Evolutionary conservation across 2,797 vertebrate species (phyloP), one percentile per base, ranked within the genome.

Genomic region (Alosa sapidissima): DNA sequence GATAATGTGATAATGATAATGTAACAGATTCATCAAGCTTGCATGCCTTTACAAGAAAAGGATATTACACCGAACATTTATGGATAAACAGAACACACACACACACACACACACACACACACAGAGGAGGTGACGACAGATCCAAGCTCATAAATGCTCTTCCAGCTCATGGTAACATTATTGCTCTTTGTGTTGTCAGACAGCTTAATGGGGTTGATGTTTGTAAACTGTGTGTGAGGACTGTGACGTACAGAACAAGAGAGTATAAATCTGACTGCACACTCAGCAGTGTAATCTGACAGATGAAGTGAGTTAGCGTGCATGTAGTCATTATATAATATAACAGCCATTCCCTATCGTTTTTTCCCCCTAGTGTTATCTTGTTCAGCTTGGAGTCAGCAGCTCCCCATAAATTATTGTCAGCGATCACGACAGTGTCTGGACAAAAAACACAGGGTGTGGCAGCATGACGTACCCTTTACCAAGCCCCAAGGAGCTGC

Each of bases 131-230:
- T 45, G 87, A 86, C 87, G 89, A 89, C 82, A 83, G 87, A 90
- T 88, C 84, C 58, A 85, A 85, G 86, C 81, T 85, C 85, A 85
- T 89, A 89, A 90, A 90, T 87, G 78, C 83, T 9, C 28, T 87
- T 75, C 82, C 82, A 62, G 78, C 78, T 88, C 68, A 86, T 41
- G 78, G 75, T 85, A 83, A 86, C 60, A 81, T 85, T 83, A 82
- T 83, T 86, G 87, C 87, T 87, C 52, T 83, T 88, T 85, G 28
- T 28, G 28, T 48, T 85, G 48, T 60, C 24, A 82, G 81, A 88
- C 81, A 84, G 49, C 75, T 78, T 85, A 81, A 86, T 72, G 83
- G 65, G 16, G 82, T 60, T 33, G 58, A 81, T 87, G 33, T 33
- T 14, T 21, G 55, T 72, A 47, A 19, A 45, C 84, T 55, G n/a